These are phyloP conservation scores for Epinephelus lanceolatus DNA, from an alignment of 2,113 vertebrate species.

Conservation along the genomic window DNA sequence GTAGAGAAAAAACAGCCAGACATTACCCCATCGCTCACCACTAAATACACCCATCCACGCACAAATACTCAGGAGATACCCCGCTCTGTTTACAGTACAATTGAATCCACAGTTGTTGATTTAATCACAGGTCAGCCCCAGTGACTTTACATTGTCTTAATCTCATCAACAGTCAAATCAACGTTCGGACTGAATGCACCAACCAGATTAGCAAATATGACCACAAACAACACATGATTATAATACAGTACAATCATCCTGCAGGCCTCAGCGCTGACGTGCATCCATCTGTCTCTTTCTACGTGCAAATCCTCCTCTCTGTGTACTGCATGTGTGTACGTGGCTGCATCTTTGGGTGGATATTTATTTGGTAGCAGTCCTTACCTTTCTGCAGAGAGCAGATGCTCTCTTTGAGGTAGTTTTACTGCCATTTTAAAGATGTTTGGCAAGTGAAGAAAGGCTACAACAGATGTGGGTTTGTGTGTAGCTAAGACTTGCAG, in stretches of 20 bases:
- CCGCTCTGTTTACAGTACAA: slow-evolving; percentile 17
- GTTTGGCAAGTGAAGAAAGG: slow-evolving; percentile 69
- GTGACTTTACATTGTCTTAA: slow-evolving; percentile 32
- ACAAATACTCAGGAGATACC: slow-evolving; percentile 2
- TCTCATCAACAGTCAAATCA: slow-evolving; percentile 36
- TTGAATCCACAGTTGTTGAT: slow-evolving; percentile 28
- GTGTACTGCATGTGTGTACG: neutral
- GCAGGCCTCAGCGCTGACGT: neutral
- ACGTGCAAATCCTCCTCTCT: neutral
- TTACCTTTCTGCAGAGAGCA: slow-evolving; percentile 58
- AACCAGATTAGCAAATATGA: slow-evolving; percentile 1
- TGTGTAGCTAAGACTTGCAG: slow-evolving; percentile 52
- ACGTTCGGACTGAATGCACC: slow-evolving; percentile 17
- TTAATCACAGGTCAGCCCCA: slow-evolving; percentile 33
- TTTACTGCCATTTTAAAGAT: slow-evolving; percentile 69
- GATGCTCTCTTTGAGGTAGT: slow-evolving; percentile 64
- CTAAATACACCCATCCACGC: neutral
- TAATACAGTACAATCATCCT: neutral
- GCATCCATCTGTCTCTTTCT: slow-evolving; percentile 21
- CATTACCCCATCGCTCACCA: neutral
- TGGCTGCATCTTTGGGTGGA: slow-evolving; percentile 19
- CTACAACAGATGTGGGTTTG: slow-evolving; percentile 64
- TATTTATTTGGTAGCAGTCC: slow-evolving; percentile 28
- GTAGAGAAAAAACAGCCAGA: slow-evolving; percentile 14
- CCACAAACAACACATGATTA: neutral